Evolutionary conservation across 2,888 invertebrate genomes (phyloP).

Genomic region (Cantharis lateralis): DNA sequence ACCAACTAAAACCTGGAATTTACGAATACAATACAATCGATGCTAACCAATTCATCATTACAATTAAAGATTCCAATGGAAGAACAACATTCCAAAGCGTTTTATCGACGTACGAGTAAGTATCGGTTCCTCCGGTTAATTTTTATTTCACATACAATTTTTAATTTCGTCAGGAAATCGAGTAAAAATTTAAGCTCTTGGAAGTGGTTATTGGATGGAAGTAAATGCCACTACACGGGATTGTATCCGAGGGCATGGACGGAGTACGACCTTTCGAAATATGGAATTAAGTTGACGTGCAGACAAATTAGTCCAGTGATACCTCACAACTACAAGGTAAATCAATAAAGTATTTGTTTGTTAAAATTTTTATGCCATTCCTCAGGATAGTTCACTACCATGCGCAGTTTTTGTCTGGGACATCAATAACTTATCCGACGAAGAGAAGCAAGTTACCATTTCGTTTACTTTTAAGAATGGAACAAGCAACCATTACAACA

Average conservation of each 20-base stretch:
- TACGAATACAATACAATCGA: conserved; percentile 83
- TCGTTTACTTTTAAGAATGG: conserved; percentile 92
- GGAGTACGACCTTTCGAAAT: conserved; percentile 80
- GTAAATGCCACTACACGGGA: conserved; percentile 77
- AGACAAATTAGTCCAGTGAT: conserved; percentile 92
- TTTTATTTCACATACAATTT: not conserved
- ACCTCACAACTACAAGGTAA: conserved; percentile 89
- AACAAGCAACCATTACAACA: conserved; percentile 65
- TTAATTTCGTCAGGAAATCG: conserved; percentile 59
- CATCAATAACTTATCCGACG: conserved; percentile 73
- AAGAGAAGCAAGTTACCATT: conserved; percentile 77
- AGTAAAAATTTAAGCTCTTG: conserved; percentile 66
- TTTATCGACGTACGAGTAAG: conserved; percentile 75
- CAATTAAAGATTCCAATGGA: conserved; percentile 71
- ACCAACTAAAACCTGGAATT: conserved; percentile 85
- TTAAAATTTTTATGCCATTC: conserved; percentile 43
- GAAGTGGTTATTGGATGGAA: conserved; percentile 74
- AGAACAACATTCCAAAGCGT: conserved; percentile 79
- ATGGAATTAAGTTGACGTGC: conserved; percentile 77
- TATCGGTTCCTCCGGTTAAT: conserved; percentile 18
- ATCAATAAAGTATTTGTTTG: not conserved
- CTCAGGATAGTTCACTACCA: conserved; percentile 86
- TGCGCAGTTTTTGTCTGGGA: conserved; percentile 88
- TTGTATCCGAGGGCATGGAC: conserved; percentile 94
- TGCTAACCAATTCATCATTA: conserved; percentile 90